Evolutionary conservation across 2,888 invertebrate genomes (phyloP), one percentile per base, ranked within the genome.

Genomic region (Agrypnus murinus): DNA sequence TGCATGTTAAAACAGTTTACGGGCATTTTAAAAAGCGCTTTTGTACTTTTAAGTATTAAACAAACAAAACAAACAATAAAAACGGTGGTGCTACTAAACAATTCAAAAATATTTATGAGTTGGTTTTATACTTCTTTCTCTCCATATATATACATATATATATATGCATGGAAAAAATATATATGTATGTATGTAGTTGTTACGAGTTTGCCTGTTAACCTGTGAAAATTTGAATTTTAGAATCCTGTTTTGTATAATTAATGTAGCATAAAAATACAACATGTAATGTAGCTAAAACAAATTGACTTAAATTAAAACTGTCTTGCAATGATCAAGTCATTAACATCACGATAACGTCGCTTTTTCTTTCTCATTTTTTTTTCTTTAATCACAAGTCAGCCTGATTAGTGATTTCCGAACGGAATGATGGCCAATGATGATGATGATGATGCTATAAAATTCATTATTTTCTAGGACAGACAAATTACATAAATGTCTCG

Each of bases 401-500:
- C 69, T 70, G 66, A 74, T 66, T 64, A 74, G 75, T 65, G 74
- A 75, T 74, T 75, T 71, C 65, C 62, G 48, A 59, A 58, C 69
- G n/a, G 38, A 38, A 69, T 65, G 66, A 73, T 72, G 74, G 73
- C 50, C 70, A 75, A 19, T 25, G 25, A 25, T 25, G 25, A 25
- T 25, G 25, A 25, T 25, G 25, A 76, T 69, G 76, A 77, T 75
- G 76, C 67, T 76, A 77, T 77, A 77, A 80, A 80, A 79, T 79
- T 77, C 78, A 78, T 79, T 79, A 79, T 76, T 74, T 46, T 72
- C 72, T 74, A 71, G 78, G 76, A 79, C 79, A 78, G 81, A 83
- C 84, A 84, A 84, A 84, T 83, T 83, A 82, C 81, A 77, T 80
- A 80, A 77, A 81, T 78, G 81, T 81, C 81, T 78, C 80, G 74